These are phyloP conservation scores for Mohoua ochrocephala DNA, from an alignment of 2,113 vertebrate species.

Conservation along the genomic window DNA sequence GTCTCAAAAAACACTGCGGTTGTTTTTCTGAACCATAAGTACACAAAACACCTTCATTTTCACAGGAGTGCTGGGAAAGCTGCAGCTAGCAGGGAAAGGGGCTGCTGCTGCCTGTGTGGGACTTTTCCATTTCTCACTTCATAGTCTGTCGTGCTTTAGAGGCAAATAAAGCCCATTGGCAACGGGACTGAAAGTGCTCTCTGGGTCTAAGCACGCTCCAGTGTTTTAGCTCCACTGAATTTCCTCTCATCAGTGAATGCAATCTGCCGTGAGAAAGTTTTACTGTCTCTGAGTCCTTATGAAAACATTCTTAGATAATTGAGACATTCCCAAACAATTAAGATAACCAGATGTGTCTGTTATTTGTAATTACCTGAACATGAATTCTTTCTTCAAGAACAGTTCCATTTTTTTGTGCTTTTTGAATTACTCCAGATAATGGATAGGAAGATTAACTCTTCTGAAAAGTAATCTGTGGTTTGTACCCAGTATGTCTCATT, in stretches of 20 bases:
- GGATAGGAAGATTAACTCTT: slow-evolving; percentile 72
- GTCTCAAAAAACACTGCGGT: background rate
- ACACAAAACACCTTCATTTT: background rate
- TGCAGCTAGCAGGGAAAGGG: background rate
- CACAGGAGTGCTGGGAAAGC: background rate
- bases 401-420: slow-evolving; percentile 71
- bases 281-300: slow-evolving; percentile 72
- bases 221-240: slow-evolving; percentile 50
- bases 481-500: slow-evolving; percentile 64
- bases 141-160: background rate
- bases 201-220: slow-evolving; percentile 45
- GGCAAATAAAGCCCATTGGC: slow-evolving; percentile 36
- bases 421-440: slow-evolving; percentile 76
- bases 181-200: background rate
- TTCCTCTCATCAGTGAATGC: slow-evolving; percentile 70
- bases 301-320: slow-evolving; percentile 78
- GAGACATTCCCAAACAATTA: slow-evolving; percentile 82
- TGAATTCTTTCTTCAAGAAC: slow-evolving; percentile 74
- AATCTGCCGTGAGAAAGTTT: slow-evolving; percentile 75
- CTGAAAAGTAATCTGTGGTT: slow-evolving; percentile 63
- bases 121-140: slow-evolving; percentile 18
- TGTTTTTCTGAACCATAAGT: background rate
- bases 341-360: slow-evolving; percentile 79
- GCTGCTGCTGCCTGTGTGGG: background rate
- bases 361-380: slow-evolving; percentile 83